Evolutionary conservation across 2,797 vertebrate species (phyloP).

Genomic region (Pyrocephalus nanus): DNA sequence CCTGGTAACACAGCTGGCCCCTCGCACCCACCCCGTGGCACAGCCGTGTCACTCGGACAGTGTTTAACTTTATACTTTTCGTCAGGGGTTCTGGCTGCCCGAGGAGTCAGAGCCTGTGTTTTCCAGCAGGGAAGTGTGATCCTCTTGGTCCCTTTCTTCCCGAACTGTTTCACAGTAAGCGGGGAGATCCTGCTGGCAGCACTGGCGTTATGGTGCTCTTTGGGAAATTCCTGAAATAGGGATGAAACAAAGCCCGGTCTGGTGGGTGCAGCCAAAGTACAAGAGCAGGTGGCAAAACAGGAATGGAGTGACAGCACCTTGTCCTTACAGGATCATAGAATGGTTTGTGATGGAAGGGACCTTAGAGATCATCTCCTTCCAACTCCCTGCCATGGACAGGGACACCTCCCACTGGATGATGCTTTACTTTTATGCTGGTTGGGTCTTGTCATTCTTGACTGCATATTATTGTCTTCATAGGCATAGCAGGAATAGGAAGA

Average conservation of each 20-base stretch:
- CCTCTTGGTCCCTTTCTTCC: background rate
- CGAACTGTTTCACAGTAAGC: background rate
- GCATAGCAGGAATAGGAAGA: background rate
- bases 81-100: background rate
- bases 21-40: fast-evolving
- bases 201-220: background rate
- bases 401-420: background rate
- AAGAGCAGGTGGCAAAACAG: background rate
- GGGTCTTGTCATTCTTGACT: background rate
- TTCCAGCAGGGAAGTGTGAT: background rate
- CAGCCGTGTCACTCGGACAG: fast-evolving
- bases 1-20: fast-evolving
- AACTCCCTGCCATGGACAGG: background rate
- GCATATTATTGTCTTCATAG: background rate
- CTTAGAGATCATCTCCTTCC: background rate
- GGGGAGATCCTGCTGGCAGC: background rate
- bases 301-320: background rate
- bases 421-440: background rate
- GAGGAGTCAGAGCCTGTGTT: no score
- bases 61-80: background rate
- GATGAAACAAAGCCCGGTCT: background rate
- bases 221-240: background rate
- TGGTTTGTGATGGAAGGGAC: background rate
- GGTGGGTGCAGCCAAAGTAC: background rate
- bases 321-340: background rate